Evolutionary conservation across 2,113 vertebrate species (phyloP).

Genomic region (human (Homo sapiens)): DNA sequence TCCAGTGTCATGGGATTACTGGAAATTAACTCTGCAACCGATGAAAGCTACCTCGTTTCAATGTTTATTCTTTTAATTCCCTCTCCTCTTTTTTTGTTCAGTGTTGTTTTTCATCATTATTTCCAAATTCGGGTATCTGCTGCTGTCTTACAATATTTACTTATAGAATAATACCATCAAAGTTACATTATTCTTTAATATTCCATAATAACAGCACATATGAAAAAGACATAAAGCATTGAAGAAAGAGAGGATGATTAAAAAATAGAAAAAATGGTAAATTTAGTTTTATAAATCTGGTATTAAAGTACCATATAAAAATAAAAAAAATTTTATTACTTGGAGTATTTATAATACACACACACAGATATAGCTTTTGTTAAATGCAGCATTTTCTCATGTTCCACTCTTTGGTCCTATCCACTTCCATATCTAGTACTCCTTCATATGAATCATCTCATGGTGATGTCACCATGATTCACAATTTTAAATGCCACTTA

Average conservation of each 20-base stretch:
- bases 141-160: neutral
- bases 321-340: neutral
- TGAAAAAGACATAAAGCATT: neutral
- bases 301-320: neutral
- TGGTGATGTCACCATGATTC: neutral
- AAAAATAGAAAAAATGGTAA: neutral
- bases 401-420: neutral
- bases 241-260: neutral
- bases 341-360: neutral
- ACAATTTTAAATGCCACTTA: neutral
- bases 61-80: neutral
- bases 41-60: neutral
- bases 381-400: neutral
- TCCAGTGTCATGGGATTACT: neutral
- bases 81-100: neutral
- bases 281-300: neutral
- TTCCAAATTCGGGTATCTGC: neutral
- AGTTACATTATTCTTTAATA: neutral
- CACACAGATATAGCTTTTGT: neutral
- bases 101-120: neutral
- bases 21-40: neutral
- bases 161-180: neutral
- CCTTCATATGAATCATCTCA: neutral
- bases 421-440: neutral
- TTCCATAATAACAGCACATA: neutral